Base-by-base conservation (phyloP, 2,797 vertebrate species). In the Sebastes steindachneri region DNA sequence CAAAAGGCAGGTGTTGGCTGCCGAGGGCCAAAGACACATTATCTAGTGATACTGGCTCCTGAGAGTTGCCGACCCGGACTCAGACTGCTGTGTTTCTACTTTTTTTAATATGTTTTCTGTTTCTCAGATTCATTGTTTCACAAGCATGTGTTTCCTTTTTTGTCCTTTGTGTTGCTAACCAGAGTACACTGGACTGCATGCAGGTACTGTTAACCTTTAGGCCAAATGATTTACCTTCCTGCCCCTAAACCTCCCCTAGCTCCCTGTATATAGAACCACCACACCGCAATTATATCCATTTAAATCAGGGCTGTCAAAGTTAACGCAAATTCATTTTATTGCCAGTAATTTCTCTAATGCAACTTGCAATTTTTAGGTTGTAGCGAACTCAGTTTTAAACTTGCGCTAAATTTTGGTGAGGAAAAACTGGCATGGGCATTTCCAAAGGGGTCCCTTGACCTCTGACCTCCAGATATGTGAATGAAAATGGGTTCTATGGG, bases 141-240 rank as follows among this genome's bases (percentile, higher is more conserved):
- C 55, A 73, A 85, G 90, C 94, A 95, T 96, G 94, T 90, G 35
- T 89, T 85, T 83, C 75, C 67, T 55, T 85, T 79, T 7, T 86
- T 28, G 64, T 54, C 60, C 45, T 83, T 79, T 92, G 66, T 93
- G 53, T 92, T 92, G 92, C 91, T 93, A 89, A 91, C 95, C 96
- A 99, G 98, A 97, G 94, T 92, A 97, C 98, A 91, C 94, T 99
- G 98, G 98, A 99, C 96, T 97, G 97, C 96, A 98, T 99, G 97
- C 98, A 99, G 98, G 98, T 99, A 99, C 81, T 92, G 71, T 86
- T 90, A 70, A 83, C 78, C 26, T 74, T 68, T 77, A 68, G 29
- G 48, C 68, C 57, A 65, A 75, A 66, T 11, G 10, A 35, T 77
- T 7, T 63, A 63, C 48, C 33, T 51, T 45, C 21, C 55, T 63